Percentiles rank a stretch among this genome's conserved stretches.
Conservation (phyloP, 2,888 invertebrate genomes). For the Himalopsyche anomala region DNA sequence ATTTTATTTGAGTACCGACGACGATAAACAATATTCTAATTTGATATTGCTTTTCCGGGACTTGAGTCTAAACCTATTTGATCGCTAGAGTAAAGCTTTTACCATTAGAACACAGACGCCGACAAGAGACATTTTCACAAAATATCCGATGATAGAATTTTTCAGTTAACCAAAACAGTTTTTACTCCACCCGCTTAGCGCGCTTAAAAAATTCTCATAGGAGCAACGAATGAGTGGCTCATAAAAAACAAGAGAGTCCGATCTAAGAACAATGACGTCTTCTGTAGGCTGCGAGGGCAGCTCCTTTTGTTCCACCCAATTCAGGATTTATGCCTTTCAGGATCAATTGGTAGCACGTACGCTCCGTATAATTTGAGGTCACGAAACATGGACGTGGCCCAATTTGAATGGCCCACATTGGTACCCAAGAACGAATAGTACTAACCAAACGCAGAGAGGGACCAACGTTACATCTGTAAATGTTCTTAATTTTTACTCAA, state of each 20-base stretch:
- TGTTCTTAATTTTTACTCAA: too few relatives aligned
- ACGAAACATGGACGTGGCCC: constrained; percentile 44
- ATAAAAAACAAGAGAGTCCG: constrained; percentile 57
- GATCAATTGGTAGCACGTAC: constrained; percentile 58
- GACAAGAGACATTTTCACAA: too few relatives aligned
- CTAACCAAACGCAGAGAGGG: constrained; percentile 1
- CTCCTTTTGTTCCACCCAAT: constrained; percentile 41
- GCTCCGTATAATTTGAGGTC: constrained; percentile 55
- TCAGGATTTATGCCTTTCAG: constrained; percentile 33
- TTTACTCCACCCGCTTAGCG: not conserved
- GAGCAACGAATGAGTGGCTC: constrained; percentile 47
- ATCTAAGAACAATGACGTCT: constrained; percentile 56
- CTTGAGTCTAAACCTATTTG: too few relatives aligned
- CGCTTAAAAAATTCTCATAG: constrained; percentile 33
- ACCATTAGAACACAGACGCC: too few relatives aligned
- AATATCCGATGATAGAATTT: too few relatives aligned
- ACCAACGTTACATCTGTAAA: too few relatives aligned
- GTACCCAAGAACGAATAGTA: not conserved
- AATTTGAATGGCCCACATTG: constrained; percentile 24
- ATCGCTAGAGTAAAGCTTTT: too few relatives aligned
- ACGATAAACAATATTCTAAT: too few relatives aligned
- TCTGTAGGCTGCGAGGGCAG: not conserved
- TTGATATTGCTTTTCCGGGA: too few relatives aligned
- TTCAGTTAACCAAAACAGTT: too few relatives aligned
- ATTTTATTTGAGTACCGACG: too few relatives aligned